phyloP scores from a whole-genome alignment of 2,888 invertebrate genomes.

The Cephus nigrinus region DNA sequence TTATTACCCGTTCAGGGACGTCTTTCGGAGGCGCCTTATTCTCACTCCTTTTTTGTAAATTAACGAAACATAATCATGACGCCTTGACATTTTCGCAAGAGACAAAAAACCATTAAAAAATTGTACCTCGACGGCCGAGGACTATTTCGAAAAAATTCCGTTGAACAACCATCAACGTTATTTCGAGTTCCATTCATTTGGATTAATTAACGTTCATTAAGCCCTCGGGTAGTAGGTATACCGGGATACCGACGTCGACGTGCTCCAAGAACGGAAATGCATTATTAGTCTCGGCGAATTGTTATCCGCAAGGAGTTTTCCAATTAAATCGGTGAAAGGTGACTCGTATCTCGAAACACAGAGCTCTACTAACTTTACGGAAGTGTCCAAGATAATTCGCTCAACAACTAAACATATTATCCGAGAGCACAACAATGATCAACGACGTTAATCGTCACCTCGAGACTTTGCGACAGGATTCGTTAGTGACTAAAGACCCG shows the following conservation, averaged over 20 bases:
- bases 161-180: not conserved
- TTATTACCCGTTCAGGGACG: too few relatives aligned
- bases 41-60: not conserved
- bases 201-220: not conserved
- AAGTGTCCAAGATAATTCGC: not conserved
- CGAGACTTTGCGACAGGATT: not conserved
- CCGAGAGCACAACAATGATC: not conserved
- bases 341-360: not conserved
- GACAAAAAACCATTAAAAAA: not conserved
- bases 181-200: not conserved
- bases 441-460: not conserved
- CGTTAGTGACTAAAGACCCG: not conserved
- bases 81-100: not conserved
- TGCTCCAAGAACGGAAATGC: not conserved
- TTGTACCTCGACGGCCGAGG: not conserved
- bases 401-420: not conserved
- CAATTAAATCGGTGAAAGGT: not conserved
- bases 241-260: not conserved
- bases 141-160: not conserved
- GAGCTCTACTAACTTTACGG: not conserved
- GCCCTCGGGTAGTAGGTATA: not conserved
- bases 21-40: not conserved
- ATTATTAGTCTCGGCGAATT: not conserved
- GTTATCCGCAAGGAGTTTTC: not conserved
- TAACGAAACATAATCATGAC: not conserved